Base-by-base conservation (phyloP, 2,113 vertebrate genomes). In the Lynx canadensis region DNA sequence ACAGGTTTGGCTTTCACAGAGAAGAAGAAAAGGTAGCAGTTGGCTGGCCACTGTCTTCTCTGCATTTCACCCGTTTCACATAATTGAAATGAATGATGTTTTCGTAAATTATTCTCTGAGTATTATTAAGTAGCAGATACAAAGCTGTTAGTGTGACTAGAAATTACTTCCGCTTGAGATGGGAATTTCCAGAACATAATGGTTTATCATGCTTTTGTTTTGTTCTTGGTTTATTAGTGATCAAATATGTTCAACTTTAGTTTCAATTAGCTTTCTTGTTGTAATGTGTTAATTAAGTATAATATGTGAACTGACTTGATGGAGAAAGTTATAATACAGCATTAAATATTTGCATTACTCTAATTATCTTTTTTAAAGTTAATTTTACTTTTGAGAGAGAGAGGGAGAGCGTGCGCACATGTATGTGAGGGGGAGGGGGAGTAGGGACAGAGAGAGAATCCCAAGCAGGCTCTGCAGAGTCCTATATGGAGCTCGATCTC, bases 161-260 rank as follows among this genome's bases (percentile, higher is more conserved):
- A 81, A 94, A 85, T 90, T 50, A 90, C 81, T 91, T 95, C 73
- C 48, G 83, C n/a, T 73, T 85, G 52, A 83, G 36, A 71, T 73
- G 29, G 45, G 18, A 92, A 50, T 41, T 91, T n/a, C 71, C 31
- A 80, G 89, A 73, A 60, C 31, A 33, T 66, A 90, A 38, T 82
- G 36, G 60, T 71, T 95, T 55, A 57, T 45, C 65, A 16, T 96
- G 55, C 38, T 86, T 90, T 87, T 81, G 13, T 94, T 90, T 94
- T 92, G 76, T 71, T 85, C 57, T 91, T n/a, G 16, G 57, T 57
- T 88, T 84, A 38, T 89, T 84, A 29, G 4, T 74, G 69, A 65
- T 65, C 13, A 41, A 2, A 23, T 92, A 68, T 36, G 23, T 87
- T 87, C 41, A 88, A 38, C 19, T 92, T 92, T 81, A 89, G 18